Evolutionary conservation across 2,797 vertebrate genomes (phyloP).

Genomic region (Aselliscus stoliczkanus): DNA sequence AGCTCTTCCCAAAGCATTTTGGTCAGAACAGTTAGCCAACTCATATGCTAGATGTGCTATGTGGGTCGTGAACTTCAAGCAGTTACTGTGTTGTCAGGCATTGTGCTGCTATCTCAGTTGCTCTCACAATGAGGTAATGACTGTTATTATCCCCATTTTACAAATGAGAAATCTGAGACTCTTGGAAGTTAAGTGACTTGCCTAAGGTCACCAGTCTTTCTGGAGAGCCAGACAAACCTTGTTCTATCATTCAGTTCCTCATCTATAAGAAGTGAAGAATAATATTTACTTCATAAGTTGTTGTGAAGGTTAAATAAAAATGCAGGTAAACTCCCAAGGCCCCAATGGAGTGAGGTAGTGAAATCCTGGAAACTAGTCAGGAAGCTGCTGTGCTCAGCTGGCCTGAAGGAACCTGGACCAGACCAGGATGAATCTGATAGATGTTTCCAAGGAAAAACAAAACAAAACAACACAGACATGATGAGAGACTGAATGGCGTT

Average conservation of each 20-base stretch:
- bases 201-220: neutral
- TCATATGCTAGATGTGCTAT: neutral
- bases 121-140: neutral
- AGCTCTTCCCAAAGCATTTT: neutral
- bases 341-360: neutral
- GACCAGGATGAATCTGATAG: neutral
- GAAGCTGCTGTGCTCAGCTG: neutral
- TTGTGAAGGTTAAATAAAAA: neutral
- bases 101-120: neutral
- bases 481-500: neutral
- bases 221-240: neutral
- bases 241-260: neutral
- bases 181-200: constrained; percentile 7
- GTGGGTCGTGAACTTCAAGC: neutral
- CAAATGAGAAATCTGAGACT: neutral
- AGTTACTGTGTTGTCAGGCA: neutral
- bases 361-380: neutral
- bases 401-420: neutral
- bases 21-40: neutral
- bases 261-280: neutral
- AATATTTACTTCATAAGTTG: neutral
- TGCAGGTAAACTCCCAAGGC: neutral
- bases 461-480: neutral
- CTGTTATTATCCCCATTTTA: constrained; percentile 11
- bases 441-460: constrained; percentile 1